These are phyloP conservation scores for Aphelocoma californica DNA, from an alignment of 2,797 vertebrate genomes.

Conservation along the genomic window DNA sequence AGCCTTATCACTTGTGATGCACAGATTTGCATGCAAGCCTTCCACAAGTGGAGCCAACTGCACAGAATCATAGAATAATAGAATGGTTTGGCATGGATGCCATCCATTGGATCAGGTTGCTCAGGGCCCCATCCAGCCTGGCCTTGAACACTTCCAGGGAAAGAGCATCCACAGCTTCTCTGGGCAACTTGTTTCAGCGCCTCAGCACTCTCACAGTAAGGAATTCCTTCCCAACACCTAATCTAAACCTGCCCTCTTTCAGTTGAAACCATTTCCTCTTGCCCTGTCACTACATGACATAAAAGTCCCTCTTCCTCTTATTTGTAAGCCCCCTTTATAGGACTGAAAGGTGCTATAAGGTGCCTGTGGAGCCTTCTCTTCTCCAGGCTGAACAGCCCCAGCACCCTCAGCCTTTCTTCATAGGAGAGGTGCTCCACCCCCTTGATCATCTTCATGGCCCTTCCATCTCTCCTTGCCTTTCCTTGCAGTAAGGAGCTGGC, in stretches of 20 bases:
- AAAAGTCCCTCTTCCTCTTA: neutral
- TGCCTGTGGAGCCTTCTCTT: neutral
- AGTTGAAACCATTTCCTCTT: neutral
- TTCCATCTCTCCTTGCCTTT: neutral
- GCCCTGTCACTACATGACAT: neutral
- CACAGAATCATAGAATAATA: neutral
- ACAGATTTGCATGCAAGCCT: neutral
- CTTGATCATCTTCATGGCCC: neutral
- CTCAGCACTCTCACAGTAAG: neutral
- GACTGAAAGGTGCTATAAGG: neutral
- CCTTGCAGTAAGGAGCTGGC: neutral
- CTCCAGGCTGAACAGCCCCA: neutral
- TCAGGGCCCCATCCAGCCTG: neutral
- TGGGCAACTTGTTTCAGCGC: neutral
- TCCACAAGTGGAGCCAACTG: neutral
- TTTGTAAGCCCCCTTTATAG: neutral
- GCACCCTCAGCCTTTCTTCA: neutral
- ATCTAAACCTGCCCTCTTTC: neutral
- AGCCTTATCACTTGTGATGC: neutral
- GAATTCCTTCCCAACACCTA: neutral
- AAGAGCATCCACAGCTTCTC: neutral
- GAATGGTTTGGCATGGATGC: neutral
- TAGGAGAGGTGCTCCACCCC: neutral
- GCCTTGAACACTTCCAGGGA: neutral
- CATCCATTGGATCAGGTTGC: neutral